These are phyloP conservation scores for Telmatochromis sp. DNA, from an alignment of 2,113 vertebrate species.

Conservation along the genomic window DNA sequence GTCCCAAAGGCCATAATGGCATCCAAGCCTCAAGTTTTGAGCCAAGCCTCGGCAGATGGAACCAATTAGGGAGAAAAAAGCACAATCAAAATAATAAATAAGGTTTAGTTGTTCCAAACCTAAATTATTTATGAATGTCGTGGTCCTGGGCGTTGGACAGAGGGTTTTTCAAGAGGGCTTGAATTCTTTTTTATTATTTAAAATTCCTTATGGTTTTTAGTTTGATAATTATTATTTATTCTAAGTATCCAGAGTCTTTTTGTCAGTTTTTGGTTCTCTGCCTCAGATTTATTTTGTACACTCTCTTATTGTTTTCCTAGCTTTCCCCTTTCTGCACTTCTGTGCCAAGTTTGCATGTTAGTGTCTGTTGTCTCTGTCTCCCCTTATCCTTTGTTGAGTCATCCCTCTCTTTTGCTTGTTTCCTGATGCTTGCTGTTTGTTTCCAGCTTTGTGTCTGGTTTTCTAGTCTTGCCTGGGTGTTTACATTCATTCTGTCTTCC, in stretches of 20 bases:
- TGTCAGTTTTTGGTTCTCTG: neutral
- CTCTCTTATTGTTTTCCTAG: rapidly evolving
- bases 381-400: neutral
- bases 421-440: neutral
- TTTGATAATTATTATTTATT: neutral
- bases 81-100: neutral
- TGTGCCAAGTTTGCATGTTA: neutral
- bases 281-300: neutral
- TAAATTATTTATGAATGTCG: neutral
- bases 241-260: neutral
- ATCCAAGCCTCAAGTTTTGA: neutral
- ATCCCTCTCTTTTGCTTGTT: neutral
- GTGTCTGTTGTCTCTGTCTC: neutral
- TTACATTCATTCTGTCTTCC: neutral
- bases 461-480: neutral
- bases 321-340: neutral
- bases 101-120: neutral
- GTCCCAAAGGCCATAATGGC: neutral
- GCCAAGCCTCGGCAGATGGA: neutral
- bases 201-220: neutral
- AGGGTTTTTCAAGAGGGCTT: neutral
- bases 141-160: rapidly evolving
- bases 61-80: neutral
- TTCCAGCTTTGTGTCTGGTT: neutral
- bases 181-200: neutral